Conservation (phyloP, 2,113 vertebrate genomes). For the Tragelaphus buxtoni region DNA sequence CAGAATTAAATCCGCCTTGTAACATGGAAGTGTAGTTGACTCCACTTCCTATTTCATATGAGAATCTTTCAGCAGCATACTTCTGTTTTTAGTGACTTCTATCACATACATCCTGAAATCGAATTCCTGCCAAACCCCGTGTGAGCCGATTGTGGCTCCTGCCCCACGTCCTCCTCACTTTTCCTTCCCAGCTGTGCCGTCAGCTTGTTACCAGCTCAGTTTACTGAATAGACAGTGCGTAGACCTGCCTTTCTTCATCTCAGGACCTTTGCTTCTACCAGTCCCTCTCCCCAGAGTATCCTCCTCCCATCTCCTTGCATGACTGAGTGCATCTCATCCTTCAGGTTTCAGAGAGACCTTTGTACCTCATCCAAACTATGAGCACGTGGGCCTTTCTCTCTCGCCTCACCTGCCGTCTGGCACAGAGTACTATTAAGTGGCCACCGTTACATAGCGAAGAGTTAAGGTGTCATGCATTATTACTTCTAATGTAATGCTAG, state of each 20-base stretch:
- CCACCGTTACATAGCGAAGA: accelerated
- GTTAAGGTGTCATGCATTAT: not conserved
- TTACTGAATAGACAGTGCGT: not conserved
- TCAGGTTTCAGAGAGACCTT: not conserved
- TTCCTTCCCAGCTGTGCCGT: not conserved
- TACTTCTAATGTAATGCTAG: not conserved
- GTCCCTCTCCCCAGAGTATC: not conserved
- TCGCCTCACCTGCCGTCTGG: not conserved
- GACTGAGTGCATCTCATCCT: not conserved
- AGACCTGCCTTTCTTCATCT: not conserved
- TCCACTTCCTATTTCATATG: not conserved
- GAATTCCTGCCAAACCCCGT: accelerated
- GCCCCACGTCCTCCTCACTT: accelerated
- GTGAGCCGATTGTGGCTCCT: not conserved
- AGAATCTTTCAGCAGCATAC: not conserved
- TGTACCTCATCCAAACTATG: not conserved
- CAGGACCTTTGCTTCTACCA: not conserved
- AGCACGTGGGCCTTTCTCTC: not conserved
- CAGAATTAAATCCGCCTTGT: not conserved
- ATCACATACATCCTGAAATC: not conserved
- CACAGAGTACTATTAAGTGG: not conserved
- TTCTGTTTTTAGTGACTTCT: not conserved
- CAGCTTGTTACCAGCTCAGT: too few species aligned
- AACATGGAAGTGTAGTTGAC: not conserved
- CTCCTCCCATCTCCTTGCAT: not conserved